Evolutionary conservation across 2,888 invertebrate genomes (phyloP).

Genomic region (Acanthoscelides obtectus): DNA sequence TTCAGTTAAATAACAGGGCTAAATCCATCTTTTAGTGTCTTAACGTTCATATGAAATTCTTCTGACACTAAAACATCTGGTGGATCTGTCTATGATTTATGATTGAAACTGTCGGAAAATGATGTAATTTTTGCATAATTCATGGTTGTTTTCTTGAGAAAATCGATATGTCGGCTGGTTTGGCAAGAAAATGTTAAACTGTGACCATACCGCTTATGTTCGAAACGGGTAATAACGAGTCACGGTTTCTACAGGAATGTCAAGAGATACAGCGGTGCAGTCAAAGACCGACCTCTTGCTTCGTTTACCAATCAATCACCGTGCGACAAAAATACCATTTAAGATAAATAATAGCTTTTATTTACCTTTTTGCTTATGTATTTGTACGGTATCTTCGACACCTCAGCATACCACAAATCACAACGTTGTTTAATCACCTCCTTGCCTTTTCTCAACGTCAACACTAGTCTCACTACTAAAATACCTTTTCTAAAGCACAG

Average conservation of each 20-base stretch:
- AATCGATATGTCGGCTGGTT: slow-evolving; percentile 14
- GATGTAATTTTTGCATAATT: not conserved
- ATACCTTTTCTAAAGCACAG: not conserved
- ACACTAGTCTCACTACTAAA: not conserved
- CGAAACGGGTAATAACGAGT: slow-evolving; percentile 12
- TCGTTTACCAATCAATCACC: not conserved
- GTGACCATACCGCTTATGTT: not conserved
- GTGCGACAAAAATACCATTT: too few species aligned
- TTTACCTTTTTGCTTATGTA: not conserved
- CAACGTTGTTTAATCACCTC: not conserved
- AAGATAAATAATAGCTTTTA: not conserved
- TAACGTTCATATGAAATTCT: not conserved
- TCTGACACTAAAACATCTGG: not conserved
- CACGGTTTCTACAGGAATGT: not conserved
- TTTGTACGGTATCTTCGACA: not conserved
- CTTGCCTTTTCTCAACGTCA: not conserved
- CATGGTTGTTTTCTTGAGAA: slow-evolving; percentile 14
- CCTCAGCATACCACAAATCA: not conserved
- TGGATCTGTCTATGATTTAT: not conserved
- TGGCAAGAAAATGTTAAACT: slow-evolving; percentile 16
- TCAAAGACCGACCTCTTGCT: not conserved
- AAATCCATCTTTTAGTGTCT: not conserved
- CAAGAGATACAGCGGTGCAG: not conserved
- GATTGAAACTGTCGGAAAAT: not conserved
- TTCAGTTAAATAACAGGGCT: not conserved